These are phyloP conservation scores for Heterodera filipjevi DNA, from an alignment of 2,888 invertebrate species.

Conservation along the genomic window DNA sequence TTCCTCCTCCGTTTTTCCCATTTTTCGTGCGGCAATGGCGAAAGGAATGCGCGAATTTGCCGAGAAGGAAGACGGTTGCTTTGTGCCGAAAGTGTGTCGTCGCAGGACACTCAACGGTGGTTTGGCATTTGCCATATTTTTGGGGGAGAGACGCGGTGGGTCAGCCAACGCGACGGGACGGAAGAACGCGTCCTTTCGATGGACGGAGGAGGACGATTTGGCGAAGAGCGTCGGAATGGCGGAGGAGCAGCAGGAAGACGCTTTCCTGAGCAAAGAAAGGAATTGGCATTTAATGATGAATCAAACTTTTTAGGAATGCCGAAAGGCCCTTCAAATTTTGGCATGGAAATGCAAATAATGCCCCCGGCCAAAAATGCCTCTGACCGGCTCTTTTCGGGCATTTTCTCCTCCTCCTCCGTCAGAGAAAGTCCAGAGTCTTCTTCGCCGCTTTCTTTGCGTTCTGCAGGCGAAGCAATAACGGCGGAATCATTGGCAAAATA, in stretches of 20 bases:
- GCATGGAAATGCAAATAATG: too few species aligned
- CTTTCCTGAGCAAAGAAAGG: background rate
- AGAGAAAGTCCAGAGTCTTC: conserved; percentile 46
- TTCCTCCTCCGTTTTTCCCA: background rate
- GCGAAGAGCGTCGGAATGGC: background rate
- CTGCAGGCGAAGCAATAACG: conserved; percentile 6
- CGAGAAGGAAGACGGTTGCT: background rate
- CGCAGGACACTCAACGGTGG: background rate
- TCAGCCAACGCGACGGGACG: background rate
- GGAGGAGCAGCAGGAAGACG: background rate
- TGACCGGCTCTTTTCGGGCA: background rate
- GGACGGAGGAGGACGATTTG: background rate
- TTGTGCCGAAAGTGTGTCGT: background rate
- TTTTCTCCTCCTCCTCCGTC: conserved; percentile 38
- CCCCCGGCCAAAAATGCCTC: background rate
- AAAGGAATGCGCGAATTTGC: background rate
- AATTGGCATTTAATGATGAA: background rate
- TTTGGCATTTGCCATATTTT: background rate
- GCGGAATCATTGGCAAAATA: background rate
- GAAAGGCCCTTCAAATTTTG: background rate
- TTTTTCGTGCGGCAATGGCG: background rate
- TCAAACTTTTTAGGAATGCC: background rate
- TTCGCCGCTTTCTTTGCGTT: conserved; percentile 14
- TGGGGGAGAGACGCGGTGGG: background rate
- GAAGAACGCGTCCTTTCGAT: background rate